Base-by-base conservation (phyloP, 2,113 vertebrate genomes). In the Hoplias malabaricus region DNA sequence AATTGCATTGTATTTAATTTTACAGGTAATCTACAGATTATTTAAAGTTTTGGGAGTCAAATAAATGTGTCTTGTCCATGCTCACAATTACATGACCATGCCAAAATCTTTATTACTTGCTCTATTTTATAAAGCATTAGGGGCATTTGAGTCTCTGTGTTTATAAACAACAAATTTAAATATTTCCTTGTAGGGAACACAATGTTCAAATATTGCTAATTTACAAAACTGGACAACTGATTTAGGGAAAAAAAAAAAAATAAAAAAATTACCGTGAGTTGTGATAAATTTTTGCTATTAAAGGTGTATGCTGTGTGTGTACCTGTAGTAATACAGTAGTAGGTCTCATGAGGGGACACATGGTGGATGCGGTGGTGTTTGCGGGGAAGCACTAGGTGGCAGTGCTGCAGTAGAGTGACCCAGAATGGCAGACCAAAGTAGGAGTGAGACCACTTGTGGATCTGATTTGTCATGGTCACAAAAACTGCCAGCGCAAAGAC, bases 271-370 rank as follows among this genome's bases (percentile, higher is more conserved):
- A 62, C 59, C 16, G 21, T 10, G 33, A 6, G 53, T 40, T n/a
- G n/a, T n/a, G n/a, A n/a, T n/a, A n/a, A n/a, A n/a, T n/a, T n/a
- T n/a, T n/a, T n/a, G n/a, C n/a, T n/a, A n/a, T n/a, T n/a, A n/a
- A n/a, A n/a, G n/a, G 27, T 63, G 19, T 54, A 3, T 33, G 69
- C n/a, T 71, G 50, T 21, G 13, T 43, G 12, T 25, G 29, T 86
- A 93, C 92, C 92, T 86, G 92, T 93, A 9, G 93, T 93, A 53
- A 93, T 93, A 85, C 93, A 92, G 89, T 93, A 93, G 82, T 92
- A 93, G 0, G 92, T 93, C 84, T 93, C 92, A 2, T 93, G 93
- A 0, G 92, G 92, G 2, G 90, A 91, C 31, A 93, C 92, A 1
- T 93, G 92, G 83, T 93, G 92, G 84, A 93, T 92, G 78, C 91